Conservation (phyloP, 1,140 invertebrate species). For the Octopus bimaculoides region DNA sequence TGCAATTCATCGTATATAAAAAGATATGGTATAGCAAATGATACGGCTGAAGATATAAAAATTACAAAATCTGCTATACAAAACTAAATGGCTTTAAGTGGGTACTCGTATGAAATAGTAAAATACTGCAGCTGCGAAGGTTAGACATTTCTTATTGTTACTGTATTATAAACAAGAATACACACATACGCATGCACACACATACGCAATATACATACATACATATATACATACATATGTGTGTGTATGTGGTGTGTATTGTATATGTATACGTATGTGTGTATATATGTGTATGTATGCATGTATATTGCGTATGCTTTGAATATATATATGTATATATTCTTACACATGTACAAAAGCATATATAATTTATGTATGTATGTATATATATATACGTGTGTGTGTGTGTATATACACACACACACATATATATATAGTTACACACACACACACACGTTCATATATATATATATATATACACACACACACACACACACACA, state of each 20-base stretch:
- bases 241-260: neutral
- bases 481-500: neutral
- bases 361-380: neutral
- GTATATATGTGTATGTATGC: neutral
- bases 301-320: neutral
- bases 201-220: neutral
- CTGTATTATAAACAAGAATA: too few relatives aligned
- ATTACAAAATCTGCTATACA: too few relatives aligned
- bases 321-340: neutral
- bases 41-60: too few relatives aligned
- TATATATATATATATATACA: neutral
- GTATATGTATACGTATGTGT: neutral
- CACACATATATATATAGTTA: neutral
- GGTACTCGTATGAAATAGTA: too few relatives aligned
- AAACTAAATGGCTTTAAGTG: too few relatives aligned
- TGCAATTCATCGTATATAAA: too few relatives aligned
- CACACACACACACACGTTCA: neutral
- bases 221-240: neutral
- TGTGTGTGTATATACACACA: neutral
- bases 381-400: neutral
- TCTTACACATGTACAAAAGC: neutral
- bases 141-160: too few relatives aligned
- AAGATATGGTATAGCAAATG: too few relatives aligned
- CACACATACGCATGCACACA: neutral
- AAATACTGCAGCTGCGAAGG: too few relatives aligned